Base-by-base conservation (phyloP, 2,888 invertebrate genomes). In the Cremastinae sp. region DNA sequence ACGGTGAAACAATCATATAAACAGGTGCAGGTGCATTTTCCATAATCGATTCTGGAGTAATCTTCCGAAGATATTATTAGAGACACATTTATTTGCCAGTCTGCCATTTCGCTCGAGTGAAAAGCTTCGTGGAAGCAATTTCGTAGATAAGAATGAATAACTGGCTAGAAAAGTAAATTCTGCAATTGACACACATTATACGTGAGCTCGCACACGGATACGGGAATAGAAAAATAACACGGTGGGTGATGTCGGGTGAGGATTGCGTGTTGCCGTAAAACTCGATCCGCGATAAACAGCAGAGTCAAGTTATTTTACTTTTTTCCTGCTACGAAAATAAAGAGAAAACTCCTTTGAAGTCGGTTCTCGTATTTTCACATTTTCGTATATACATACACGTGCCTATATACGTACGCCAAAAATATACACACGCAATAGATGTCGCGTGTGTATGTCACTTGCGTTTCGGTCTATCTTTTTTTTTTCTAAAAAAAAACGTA, bases 51-150 rank as follows among this genome's bases (percentile, higher is more conserved):
- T 43, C 14, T 34, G 12, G 49, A 62, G 49, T 56, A 62, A 56
- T 47, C 34, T 49, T 38, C 34, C 45, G 22, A 53, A 28, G 51
- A 53, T 51, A 43, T 34, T 28, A 28, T 28, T 28, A 28, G 28
- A n/a, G 43, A 10, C 43, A 54, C 9, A 45, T 12, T 59, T 34
- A 43, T 36, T 28, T 28, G 2, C 28, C 2, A 28, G 28, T 5
- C 28, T 61, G 10, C 4, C 34, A 16, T 28, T 53, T 51, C 18
- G 14, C 9, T 47, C 49, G 16, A 36, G 43, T 75, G 43, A 53
- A 70, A 66, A 61, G 65, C 54, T 75, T 75, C 70, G 58, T 28
- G 12, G 75, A 75, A 75, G 61, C 20, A 47, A 66, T 70, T 65
- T 65, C 18, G 38, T n/a, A 20, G 65, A 61, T 47, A 70, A 65